A percentile compares a stretch with the other conserved stretches of the same genome.
These are phyloP conservation scores for Zosterops japonicus DNA, from an alignment of 2,113 vertebrate species.

Conservation along the genomic window DNA sequence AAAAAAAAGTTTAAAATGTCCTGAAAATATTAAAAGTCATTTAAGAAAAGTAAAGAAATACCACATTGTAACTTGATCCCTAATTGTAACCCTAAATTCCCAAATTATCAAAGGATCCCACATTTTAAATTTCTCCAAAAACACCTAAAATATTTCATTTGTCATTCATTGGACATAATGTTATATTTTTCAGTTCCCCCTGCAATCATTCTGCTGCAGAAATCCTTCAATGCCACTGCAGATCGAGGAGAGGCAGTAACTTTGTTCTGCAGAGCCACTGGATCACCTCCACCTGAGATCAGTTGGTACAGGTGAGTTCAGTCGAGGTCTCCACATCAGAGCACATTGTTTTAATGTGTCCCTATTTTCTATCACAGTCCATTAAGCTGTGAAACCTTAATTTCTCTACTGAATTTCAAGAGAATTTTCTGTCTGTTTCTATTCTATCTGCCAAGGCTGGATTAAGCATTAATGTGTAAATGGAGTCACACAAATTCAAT, in stretches of 20 bases:
- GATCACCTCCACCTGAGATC: conserved; percentile 89
- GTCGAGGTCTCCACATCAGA: background rate
- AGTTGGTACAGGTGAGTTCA: conserved; percentile 89
- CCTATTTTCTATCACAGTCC: background rate
- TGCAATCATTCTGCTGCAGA: conserved; percentile 83
- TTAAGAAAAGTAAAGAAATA: background rate
- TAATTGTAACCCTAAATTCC: background rate
- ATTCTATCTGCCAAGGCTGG: background rate
- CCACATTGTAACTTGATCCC: background rate
- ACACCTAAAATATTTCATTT: background rate
- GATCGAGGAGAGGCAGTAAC: conserved; percentile 90
- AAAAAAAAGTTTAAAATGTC: background rate
- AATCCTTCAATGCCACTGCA: conserved; percentile 93
- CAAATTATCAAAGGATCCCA: background rate
- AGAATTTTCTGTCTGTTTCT: background rate
- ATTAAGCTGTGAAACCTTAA: background rate
- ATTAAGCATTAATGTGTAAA: background rate
- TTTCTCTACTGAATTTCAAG: background rate
- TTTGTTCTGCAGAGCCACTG: conserved; percentile 87
- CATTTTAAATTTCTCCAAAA: background rate
- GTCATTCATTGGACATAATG: background rate
- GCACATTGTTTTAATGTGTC: background rate
- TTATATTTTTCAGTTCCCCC: conserved; percentile 84
- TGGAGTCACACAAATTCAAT: background rate
- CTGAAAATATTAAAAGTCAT: background rate